Percentiles rank a stretch among this genome's conserved stretches.
Evolutionary conservation across 2,113 vertebrate species (phyloP).

Genomic region (Pachypanchax playfairii): DNA sequence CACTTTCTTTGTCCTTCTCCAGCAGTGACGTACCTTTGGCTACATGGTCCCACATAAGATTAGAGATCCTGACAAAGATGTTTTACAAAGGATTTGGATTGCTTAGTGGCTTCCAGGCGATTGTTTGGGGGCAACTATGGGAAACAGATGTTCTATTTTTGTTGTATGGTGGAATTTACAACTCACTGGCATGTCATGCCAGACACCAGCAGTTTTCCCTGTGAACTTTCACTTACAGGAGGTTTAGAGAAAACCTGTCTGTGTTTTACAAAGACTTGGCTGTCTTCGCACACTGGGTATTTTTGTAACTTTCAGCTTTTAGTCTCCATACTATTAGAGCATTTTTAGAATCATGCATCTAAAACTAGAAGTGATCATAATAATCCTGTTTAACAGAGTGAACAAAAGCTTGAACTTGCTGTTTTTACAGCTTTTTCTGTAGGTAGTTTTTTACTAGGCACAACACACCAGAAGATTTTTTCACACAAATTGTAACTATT

Average conservation of each 20-base stretch:
- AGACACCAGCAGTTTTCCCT: constrained; percentile 28
- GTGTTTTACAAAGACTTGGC: not conserved
- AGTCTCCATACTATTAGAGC: not conserved
- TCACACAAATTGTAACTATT: too few species aligned
- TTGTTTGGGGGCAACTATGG: constrained; percentile 40
- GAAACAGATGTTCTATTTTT: constrained; percentile 70
- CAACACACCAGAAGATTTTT: too few species aligned
- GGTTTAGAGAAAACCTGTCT: not conserved
- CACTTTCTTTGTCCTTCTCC: constrained; percentile 34
- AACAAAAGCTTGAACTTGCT: too few species aligned
- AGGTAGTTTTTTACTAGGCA: too few species aligned
- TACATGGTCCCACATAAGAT: constrained; percentile 24
- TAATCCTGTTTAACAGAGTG: not conserved
- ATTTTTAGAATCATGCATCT: not conserved
- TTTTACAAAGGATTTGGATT: constrained; percentile 23
- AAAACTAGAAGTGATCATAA: not conserved
- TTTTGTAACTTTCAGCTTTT: not conserved
- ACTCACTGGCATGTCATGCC: constrained; percentile 28
- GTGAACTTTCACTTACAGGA: not conserved
- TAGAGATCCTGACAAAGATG: constrained; percentile 11
- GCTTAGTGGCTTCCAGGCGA: constrained; percentile 43
- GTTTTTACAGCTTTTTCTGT: too few species aligned
- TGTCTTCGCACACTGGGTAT: too few species aligned
- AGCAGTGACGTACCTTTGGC: constrained; percentile 20
- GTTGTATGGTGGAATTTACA: constrained; percentile 47